Evolutionary conservation across 2,113 vertebrate species (phyloP).

Genomic region (Charina bottae): DNA sequence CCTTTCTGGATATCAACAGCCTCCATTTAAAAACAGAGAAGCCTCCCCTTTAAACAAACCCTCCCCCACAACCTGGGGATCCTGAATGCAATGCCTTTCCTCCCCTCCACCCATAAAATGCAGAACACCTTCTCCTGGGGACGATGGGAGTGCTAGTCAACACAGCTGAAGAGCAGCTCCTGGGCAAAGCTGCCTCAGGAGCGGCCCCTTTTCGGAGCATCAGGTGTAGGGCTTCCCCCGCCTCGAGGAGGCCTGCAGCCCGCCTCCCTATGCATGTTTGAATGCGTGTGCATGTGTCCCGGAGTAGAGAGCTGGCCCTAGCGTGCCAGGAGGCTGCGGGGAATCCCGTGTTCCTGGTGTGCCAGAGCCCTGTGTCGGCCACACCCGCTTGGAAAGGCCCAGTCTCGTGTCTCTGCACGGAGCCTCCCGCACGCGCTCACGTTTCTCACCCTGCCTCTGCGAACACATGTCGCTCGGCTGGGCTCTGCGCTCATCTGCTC

Average conservation of each 20-base stretch:
- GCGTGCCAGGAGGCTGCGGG: neutral
- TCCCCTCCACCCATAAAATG: neutral
- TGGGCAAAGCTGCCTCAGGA: neutral
- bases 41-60: neutral
- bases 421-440: conserved; percentile 13
- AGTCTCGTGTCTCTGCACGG: conserved; percentile 18
- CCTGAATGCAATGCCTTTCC: neutral
- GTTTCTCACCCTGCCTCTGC: conserved; percentile 13
- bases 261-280: neutral
- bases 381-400: neutral
- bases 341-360: conserved; percentile 20
- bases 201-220: neutral
- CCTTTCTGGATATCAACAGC: too few relatives aligned
- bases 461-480: conserved; percentile 23
- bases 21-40: neutral
- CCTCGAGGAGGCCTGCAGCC: neutral
- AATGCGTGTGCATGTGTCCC: neutral
- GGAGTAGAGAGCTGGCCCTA: neutral
- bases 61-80: neutral
- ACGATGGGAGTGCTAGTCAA: too few relatives aligned
- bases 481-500: neutral
- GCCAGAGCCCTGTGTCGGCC: neutral
- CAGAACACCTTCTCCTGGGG: too few relatives aligned
- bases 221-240: neutral
- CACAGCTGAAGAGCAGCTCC: too few relatives aligned